A percentile compares a stretch with the other conserved stretches of the same genome.
phyloP scores from a whole-genome alignment of 2,797 vertebrate species.

The Enteromius thamalakanensis region DNA sequence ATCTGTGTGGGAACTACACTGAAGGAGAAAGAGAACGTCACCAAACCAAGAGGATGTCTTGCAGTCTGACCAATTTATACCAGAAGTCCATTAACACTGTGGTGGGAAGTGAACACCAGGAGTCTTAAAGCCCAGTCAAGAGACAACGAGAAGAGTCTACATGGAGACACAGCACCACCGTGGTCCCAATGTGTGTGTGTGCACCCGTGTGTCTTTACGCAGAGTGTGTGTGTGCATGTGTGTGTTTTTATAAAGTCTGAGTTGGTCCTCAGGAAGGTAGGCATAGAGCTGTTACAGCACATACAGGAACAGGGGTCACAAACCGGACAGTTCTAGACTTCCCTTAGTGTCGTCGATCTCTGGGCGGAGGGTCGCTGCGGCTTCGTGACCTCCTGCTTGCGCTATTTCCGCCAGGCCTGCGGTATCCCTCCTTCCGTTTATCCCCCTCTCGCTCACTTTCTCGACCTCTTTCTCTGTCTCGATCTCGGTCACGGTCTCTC shows the following conservation, averaged over 20 bases:
- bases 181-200: slow-evolving; percentile 67
- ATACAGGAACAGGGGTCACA: slow-evolving; percentile 69
- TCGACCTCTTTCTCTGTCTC: slow-evolving; percentile 73
- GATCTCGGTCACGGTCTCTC: slow-evolving; percentile 65
- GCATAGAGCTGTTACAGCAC: slow-evolving; percentile 73
- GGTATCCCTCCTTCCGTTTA: slow-evolving; percentile 79
- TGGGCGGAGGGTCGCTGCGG: slow-evolving; percentile 83
- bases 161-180: slow-evolving; percentile 71
- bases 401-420: slow-evolving; percentile 73
- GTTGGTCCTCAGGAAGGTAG: slow-evolving; percentile 76
- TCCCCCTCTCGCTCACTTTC: slow-evolving; percentile 77
- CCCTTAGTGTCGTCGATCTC: slow-evolving; percentile 81
- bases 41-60: slow-evolving; percentile 27
- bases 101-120: slow-evolving; percentile 44
- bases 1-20: not conserved
- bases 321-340: slow-evolving; percentile 64
- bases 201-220: slow-evolving; percentile 34
- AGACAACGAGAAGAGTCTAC: slow-evolving; percentile 62
- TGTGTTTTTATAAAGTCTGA: slow-evolving; percentile 68
- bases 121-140: slow-evolving; percentile 38
- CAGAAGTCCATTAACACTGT: slow-evolving; percentile 51
- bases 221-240: slow-evolving; percentile 49
- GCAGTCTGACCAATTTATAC: slow-evolving; percentile 25
- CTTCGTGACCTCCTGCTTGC: slow-evolving; percentile 82
- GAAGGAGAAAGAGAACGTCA: slow-evolving; percentile 19